Evolutionary conservation across 2,113 vertebrate genomes (phyloP), one percentile per base, ranked within the genome.

Genomic region (Siniperca chuatsi): DNA sequence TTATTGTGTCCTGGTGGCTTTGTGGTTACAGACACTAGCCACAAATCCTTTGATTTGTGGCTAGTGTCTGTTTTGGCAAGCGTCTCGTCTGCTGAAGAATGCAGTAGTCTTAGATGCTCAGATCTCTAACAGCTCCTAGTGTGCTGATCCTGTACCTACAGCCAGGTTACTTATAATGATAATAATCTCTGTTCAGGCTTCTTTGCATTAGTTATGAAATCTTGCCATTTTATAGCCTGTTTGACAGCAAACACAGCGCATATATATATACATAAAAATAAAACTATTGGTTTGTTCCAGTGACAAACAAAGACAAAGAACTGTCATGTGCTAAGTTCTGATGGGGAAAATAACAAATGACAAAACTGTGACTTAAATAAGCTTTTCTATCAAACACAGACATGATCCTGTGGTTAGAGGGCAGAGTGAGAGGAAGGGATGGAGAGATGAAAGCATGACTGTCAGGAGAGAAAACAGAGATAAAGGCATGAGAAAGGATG

Each of bases 321-420:
- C 46, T 52, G 57, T 46, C 62, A 62, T 44, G n/a, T 44, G 40
- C 8, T 48, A 20, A 65, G 13, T 33, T 73, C 62, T 37, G 8
- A 37, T 23, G 62, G 33, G 48, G 25, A 18, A 71, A 79, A 65
- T 61, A 46, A 8, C 8, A 75, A 54, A 75, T 55, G 15, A 81
- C 42, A 80, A 48, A 4, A 44, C 44, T 64, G 58, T 57, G 62
- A 67, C 7, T 10, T 58, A 20, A 69, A 50, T 60, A 70, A 83
- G 57, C 70, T 79, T 76, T 67, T 16, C 33, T 29, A 54, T 79
- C 55, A 55, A 60, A 81, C 48, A 40, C 62, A 74, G 46, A 62
- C 25, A 77, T 18, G 79, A 77, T 25, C 18, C 67, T 79, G 70
- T 61, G 58, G 81, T 37, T 69, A 44, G 21, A 76, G 58, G 68